Base-by-base conservation (phyloP, 2,797 vertebrate genomes). In the Prunella strophiata region DNA sequence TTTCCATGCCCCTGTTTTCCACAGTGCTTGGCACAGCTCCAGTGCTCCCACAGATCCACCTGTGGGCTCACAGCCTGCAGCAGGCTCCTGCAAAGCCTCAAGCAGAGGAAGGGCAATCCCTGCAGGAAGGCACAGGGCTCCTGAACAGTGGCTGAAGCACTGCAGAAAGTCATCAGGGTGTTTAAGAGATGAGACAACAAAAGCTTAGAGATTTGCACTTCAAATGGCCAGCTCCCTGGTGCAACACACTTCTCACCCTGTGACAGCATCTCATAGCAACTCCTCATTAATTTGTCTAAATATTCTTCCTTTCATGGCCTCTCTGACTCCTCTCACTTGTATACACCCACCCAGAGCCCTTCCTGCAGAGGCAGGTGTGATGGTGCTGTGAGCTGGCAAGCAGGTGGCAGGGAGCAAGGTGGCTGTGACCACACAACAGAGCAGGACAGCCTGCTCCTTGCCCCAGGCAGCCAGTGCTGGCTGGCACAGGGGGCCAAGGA, bases 341-440 rank as follows among this genome's bases (percentile, higher is more conserved):
- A 6, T 9, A 12, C 7, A 29, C 11, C 32, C 22, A 22, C 25
- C 14, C 25, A 23, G 54, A 88, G 1, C 34, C 43, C 11, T 59
- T 80, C 62, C 45, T 11, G 5, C 62, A 91, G 63, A 57, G 54
- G 47, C 13, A 17, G 22, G 40, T 7, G 5, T 25, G 36, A 10
- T 1, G 3, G 8, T 50, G 12, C 34, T 59, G 57, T 0, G 5
- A 65, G 52, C 29, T 57, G 32, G 48, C 51, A 42, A 63, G 48
- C 48, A 66, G 61, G 10, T 36, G 54, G 4, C 3, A 4, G 68
- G 59, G 16, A 65, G 13, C 52, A 77, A 45, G 18, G 50, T 50
- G 61, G 16, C 38, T 0, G 0, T 50, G 42, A 30, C 34, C 42
- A 18, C 14, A 32, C 0, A 2, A 5, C 7, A 40, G 47, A 68